Base-by-base conservation (phyloP, 2,888 invertebrate species). In the Mantis religiosa region DNA sequence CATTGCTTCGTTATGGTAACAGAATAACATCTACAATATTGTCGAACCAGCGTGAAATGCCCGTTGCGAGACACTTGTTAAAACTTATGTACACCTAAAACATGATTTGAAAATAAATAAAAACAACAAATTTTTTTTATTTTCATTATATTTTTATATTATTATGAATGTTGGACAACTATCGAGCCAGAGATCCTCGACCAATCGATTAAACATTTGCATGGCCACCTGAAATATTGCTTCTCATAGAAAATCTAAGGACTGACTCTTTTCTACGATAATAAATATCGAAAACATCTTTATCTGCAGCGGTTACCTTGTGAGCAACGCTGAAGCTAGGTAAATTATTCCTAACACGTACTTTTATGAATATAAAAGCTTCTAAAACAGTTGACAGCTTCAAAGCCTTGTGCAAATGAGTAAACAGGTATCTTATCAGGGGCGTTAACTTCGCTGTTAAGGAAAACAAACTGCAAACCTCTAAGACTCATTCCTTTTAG, bases 31-130 rank as follows among this genome's bases (percentile, higher is more conserved):
- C 89, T 89, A 89, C 47, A 85, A 89, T 89, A 89, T 89, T 89
- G 89, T 89, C 89, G 89, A 86, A 89, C 89, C 89, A 89, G 89
- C 89, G 27, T 89, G 83, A 87, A 83, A 89, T 89, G 89, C 82
- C 88, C 85, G 83, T 83, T 89, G 47, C 82, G 85, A 86, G 89
- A 89, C 89, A 85, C 85, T 86, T 89, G 54, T 83, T 25, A 88
- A 47, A 89, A 89, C 86, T 82, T 89, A 89, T 89, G 87, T 89
- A 89, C 89, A 89, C 47, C 89, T 89, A 86, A 89, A 86, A 86
- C 83, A 54, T 47, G 71, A 84, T 82, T 84, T 25, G 20, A 82
- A 88, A 88, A 83, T 86, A n/a, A 86, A 82, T 47, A 87, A 82
- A 85, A 30, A n/a, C 85, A 25, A 85, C 84, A 47, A 34, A 20